phyloP scores from a whole-genome alignment of 1,140 invertebrate genomes.

The Zaprionus tsacasi region DNA sequence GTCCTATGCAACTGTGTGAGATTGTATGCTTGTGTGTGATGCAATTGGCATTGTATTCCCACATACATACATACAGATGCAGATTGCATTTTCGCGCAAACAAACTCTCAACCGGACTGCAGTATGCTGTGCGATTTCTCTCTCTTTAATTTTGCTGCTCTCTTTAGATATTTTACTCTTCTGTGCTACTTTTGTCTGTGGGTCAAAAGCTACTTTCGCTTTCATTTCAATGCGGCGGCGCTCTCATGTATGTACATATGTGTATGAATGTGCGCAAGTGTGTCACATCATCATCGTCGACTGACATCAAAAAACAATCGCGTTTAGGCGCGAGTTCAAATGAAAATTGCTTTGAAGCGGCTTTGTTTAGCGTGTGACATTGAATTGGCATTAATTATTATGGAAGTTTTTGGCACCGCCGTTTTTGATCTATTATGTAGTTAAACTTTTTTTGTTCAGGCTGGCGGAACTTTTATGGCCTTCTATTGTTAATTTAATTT shows the following conservation, averaged over 20 bases:
- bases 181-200: slow-evolving; percentile 56
- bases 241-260: slow-evolving; percentile 33
- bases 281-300: background rate
- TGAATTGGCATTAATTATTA: slow-evolving; percentile 51
- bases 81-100: slow-evolving; percentile 9
- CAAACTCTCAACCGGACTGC: background rate
- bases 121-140: slow-evolving; percentile 8
- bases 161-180: slow-evolving; percentile 42
- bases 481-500: slow-evolving; percentile 1
- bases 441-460: background rate
- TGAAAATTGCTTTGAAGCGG: slow-evolving; percentile 37
- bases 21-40: background rate
- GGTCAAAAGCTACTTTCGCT: slow-evolving; percentile 66
- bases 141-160: slow-evolving; percentile 15
- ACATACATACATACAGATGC: slow-evolving; percentile 15
- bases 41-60: background rate
- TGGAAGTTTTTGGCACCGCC: slow-evolving; percentile 21
- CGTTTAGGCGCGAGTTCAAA: slow-evolving; percentile 5
- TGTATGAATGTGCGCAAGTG: background rate
- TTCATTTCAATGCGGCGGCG: slow-evolving; percentile 61
- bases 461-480: background rate
- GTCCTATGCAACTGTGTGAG: background rate
- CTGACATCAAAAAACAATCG: background rate
- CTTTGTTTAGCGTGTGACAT: slow-evolving; percentile 47
- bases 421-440: slow-evolving; percentile 9